These are phyloP conservation scores for Trachymyrmex septentrionalis DNA, from an alignment of 1,140 invertebrate genomes.

Conservation along the genomic window DNA sequence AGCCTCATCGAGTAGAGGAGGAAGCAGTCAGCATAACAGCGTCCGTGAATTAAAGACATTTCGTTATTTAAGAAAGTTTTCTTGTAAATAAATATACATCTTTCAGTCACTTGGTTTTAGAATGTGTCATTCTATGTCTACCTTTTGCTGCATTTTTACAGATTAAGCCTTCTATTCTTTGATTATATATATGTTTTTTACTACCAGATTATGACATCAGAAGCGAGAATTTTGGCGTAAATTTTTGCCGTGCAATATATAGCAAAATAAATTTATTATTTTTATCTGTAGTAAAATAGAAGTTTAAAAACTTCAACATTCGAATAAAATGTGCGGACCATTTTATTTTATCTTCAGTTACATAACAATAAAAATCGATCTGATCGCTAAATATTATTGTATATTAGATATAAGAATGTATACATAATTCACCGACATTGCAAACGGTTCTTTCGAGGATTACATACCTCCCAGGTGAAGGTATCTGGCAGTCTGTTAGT, in stretches of 20 bases:
- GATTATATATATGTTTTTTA: neutral
- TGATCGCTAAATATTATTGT: constrained; percentile 51
- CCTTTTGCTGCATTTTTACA: neutral
- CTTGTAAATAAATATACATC: constrained; percentile 48
- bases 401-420: constrained; percentile 64
- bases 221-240: neutral
- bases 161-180: neutral
- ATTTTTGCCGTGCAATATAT: neutral
- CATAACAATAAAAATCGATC: neutral
- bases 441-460: constrained; percentile 48
- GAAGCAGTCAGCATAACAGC: constrained; percentile 13
- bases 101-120: constrained; percentile 23
- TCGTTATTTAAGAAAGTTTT: constrained; percentile 8
- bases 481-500: constrained; percentile 80
- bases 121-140: neutral
- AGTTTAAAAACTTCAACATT: neutral
- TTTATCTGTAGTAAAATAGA: neutral
- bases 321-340: neutral
- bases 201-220: neutral
- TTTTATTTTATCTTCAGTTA: constrained; percentile 31
- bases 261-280: neutral
- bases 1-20: constrained; percentile 62
- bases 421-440: constrained; percentile 36
- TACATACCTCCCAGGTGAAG: constrained; percentile 80
- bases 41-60: neutral